Evolutionary conservation across 2,888 invertebrate species (phyloP), one percentile per base, ranked within the genome.

Genomic region (Pristionchus entomophagus): DNA sequence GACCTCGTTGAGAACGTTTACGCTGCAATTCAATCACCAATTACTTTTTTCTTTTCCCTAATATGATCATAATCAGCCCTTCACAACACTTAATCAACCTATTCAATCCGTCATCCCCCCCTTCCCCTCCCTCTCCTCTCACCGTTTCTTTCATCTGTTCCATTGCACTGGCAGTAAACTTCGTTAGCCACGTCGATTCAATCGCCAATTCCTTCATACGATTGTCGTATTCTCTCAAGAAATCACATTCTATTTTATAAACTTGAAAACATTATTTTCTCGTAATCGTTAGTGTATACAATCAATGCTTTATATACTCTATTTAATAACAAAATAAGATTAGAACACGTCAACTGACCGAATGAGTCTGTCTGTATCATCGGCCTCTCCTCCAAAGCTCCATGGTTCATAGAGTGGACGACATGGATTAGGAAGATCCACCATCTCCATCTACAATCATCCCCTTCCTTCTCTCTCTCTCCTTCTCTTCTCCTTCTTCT

Each of bases 1-100:
- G 84, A 82, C 88, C 86, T 41, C 88, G 84, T 84, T 87, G 86
- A 2, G 87, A 51, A 14, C 78, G 26, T 41, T 78, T 85, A 4
- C 85, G 35, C 85, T 69, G 86, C 14, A 84, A 69, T 65, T 35
- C n/a, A n/a, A n/a, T n/a, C n/a, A n/a, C n/a, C n/a, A n/a, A n/a
- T n/a, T n/a, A n/a, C n/a, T n/a, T n/a, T n/a, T n/a, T n/a, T n/a
- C n/a, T n/a, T n/a, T n/a, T n/a, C n/a, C n/a, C n/a, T n/a, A n/a
- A n/a, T n/a, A n/a, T n/a, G n/a, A n/a, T n/a, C n/a, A n/a, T n/a
- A n/a, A n/a, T n/a, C n/a, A n/a, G n/a, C n/a, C n/a, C n/a, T n/a
- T n/a, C n/a, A n/a, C n/a, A n/a, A n/a, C n/a, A n/a, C n/a, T n/a
- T n/a, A n/a, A n/a, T n/a, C n/a, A n/a, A n/a, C n/a, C n/a, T n/a